Percentiles rank a stretch among this genome's conserved stretches.
Evolutionary conservation across 1,140 invertebrate species (phyloP).

Genomic region (Lutraria rhynchaena): DNA sequence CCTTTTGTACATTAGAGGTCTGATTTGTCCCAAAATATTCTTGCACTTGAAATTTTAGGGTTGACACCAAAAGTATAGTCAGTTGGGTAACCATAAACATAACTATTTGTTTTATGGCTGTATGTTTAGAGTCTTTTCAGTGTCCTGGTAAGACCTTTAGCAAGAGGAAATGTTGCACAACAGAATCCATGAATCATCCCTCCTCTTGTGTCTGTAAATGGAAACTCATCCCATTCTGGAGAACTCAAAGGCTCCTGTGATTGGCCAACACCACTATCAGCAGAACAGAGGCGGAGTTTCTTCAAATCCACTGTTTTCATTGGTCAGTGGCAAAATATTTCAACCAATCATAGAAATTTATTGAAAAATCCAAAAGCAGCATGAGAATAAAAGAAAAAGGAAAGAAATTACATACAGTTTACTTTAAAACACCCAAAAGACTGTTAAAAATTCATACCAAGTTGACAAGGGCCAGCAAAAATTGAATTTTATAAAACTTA

Average conservation of each 20-base stretch:
- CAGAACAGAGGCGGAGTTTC: slow-evolving; percentile 76
- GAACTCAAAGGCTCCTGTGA: slow-evolving; percentile 72
- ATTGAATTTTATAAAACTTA: no score
- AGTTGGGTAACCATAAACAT: no score
- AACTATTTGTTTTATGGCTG: background rate
- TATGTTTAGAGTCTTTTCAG: slow-evolving; percentile 73
- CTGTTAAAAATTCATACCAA: no score
- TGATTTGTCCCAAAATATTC: no score
- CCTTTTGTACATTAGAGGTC: no score
- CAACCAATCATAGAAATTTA: slow-evolving; percentile 24
- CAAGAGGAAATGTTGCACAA: slow-evolving; percentile 79
- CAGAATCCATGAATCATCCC: slow-evolving; percentile 77
- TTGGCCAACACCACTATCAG: slow-evolving; percentile 68
- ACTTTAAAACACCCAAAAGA: no score
- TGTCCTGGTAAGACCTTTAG: slow-evolving; percentile 76
- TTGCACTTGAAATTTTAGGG: no score
- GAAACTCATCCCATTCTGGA: slow-evolving; percentile 78
- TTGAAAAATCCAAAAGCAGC: slow-evolving; percentile 39
- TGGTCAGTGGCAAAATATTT: slow-evolving; percentile 1
- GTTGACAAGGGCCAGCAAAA: no score
- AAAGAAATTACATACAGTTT: slow-evolving; percentile 12
- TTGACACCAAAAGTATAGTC: no score
- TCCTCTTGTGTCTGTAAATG: slow-evolving; percentile 65
- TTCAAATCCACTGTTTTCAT: slow-evolving; percentile 75
- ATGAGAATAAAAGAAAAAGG: slow-evolving; percentile 37